Base-by-base conservation (phyloP, 2,797 vertebrate genomes). In the Sebastes jordani region DNA sequence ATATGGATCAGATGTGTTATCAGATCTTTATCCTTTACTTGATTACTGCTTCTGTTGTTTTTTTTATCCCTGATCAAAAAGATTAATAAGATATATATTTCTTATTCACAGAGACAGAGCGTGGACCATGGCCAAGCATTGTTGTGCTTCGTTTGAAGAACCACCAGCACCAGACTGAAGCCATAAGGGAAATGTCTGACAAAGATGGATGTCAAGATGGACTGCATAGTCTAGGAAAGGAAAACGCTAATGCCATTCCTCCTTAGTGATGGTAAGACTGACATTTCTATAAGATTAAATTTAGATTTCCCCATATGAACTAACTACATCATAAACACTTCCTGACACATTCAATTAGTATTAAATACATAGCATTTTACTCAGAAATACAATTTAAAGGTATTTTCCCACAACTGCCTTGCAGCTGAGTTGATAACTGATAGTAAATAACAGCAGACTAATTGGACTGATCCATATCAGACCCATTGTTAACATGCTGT, bases 121-220 rank as follows among this genome's bases (percentile, higher is more conserved):
- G 46, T 38, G 54, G 69, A 59, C 18, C 64, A 82, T 81, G 86
- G 71, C 30, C 1, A 9, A 32, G 16, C 52, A 1, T 6, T 10
- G 34, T 5, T 2, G 2, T 7, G 74, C 59, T 27, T 18, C 1
- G 27, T 80, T 77, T 83, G 61, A 79, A 42, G 85, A 87, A 11
- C 90, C 83, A 1, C 84, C 89, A 11, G 55, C 6, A 1, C 88
- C 89, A 3, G 89, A 89, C 85, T 91, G 78, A 92, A 65, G 64
- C 25, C 72, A 25, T 2, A 4, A 56, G 52, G 63, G 60, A 63
- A 29, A 63, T 36, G 42, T 54, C 46, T n/a, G 46, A 7, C 3
- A 3, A 20, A 9, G 46, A 49, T 49, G 46, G 46, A 4, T 46
- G 61, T 61, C 13, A 20, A 27, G 56, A 71, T 62, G 68, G 58